These are phyloP conservation scores for Naso thynnoides DNA, from an alignment of 2,797 vertebrate species.

Conservation along the genomic window DNA sequence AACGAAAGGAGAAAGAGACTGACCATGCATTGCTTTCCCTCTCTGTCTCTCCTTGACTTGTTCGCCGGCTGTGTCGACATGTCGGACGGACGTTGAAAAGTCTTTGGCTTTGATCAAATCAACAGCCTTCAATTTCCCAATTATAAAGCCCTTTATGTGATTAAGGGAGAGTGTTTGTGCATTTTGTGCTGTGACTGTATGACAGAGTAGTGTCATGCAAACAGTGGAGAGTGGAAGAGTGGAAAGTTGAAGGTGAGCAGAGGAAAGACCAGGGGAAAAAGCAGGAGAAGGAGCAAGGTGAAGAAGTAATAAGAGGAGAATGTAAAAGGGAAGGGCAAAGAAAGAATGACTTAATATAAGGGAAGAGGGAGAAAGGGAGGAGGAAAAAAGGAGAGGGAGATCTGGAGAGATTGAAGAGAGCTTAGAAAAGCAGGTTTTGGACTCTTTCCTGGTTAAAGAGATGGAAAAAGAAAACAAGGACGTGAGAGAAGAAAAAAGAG, in stretches of 20 bases:
- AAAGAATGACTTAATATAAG: neutral
- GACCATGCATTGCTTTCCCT: slow-evolving; percentile 4
- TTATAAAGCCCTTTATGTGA: slow-evolving; percentile 64
- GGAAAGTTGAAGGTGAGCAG: slow-evolving; percentile 5
- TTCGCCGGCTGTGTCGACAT: slow-evolving; percentile 35
- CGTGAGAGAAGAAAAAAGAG: neutral
- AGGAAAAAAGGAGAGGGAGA: neutral
- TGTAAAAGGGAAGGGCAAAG: neutral
- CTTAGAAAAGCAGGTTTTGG: neutral
- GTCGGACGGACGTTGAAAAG: slow-evolving; percentile 34
- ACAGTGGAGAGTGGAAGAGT: slow-evolving; percentile 2
- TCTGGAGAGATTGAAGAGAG: neutral
- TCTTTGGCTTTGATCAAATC: slow-evolving; percentile 65
- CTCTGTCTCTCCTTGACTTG: slow-evolving; percentile 51
- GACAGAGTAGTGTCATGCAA: slow-evolving; percentile 22
- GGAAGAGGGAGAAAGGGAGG: neutral
- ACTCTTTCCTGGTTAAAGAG: neutral
- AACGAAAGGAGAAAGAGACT: too few relatives aligned
- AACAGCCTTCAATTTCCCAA: slow-evolving; percentile 48
- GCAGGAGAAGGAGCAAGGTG: too few relatives aligned
- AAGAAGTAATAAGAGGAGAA: neutral
- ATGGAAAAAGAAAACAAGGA: neutral
- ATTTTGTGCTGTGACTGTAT: slow-evolving; percentile 14
- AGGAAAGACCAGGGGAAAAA: too few relatives aligned
- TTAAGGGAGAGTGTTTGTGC: slow-evolving; percentile 44